phyloP scores from a whole-genome alignment of 2,113 vertebrate species.

The Pseudopipra pipra region DNA sequence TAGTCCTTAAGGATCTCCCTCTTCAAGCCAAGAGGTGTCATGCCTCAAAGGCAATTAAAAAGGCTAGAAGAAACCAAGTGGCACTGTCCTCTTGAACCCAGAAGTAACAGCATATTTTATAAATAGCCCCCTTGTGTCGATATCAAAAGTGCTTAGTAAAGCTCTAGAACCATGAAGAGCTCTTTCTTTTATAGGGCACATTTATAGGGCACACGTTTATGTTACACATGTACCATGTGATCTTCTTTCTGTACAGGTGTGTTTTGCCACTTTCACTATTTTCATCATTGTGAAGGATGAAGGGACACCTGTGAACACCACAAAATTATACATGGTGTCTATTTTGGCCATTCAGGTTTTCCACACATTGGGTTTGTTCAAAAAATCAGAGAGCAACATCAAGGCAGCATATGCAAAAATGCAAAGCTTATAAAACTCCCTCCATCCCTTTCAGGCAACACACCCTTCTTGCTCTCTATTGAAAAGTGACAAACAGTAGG shows the following conservation, averaged over 20 bases:
- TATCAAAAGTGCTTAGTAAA: neutral
- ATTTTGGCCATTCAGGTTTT: neutral
- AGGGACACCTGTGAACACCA: neutral
- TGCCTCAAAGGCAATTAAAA: neutral
- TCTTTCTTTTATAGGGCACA: neutral
- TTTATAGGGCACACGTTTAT: neutral
- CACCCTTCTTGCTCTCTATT: neutral
- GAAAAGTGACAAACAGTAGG: neutral
- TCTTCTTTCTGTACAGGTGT: neutral
- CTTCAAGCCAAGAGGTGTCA: neutral
- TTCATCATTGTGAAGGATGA: neutral
- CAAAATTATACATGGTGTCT: neutral
- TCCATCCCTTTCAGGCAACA: neutral
- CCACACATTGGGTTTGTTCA: neutral
- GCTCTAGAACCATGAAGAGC: neutral
- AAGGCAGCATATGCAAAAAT: neutral
- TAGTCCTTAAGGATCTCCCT: neutral
- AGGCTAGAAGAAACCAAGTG: neutral
- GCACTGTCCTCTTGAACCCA: neutral
- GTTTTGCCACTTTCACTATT: neutral
- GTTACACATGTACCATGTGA: accelerated
- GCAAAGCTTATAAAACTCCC: neutral
- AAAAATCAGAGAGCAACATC: neutral
- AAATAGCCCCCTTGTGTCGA: neutral
- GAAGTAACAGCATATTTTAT: neutral